Evolutionary conservation across 2,113 vertebrate species (phyloP), one percentile per base, ranked within the genome.

Genomic region (Perccottus glenii): DNA sequence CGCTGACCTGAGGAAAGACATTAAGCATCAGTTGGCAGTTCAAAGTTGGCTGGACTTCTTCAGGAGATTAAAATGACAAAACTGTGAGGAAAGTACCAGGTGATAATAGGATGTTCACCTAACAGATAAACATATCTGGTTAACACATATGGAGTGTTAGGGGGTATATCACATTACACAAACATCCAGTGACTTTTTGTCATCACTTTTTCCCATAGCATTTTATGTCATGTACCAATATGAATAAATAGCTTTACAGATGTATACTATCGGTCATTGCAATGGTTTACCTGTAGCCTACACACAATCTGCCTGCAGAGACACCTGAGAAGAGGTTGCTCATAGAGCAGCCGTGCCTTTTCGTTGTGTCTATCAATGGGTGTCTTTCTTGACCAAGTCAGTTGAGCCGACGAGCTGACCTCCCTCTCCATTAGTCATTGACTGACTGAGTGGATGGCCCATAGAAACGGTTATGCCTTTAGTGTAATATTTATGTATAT

Each of bases 401-500:
- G 65, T 69, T 48, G 64, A 80, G 67, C 48, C 9, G 36, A 56
- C 59, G 73, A 71, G 74, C 57, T 83, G 85, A 78, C 82, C 76
- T 84, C 68, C 78, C 52, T 75, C 82, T 77, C 64, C 67, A 82
- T 84, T 79, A 84, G 80, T 87, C 83, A 83, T 52, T 47, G 38
- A 68, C 58, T 73, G 60, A 78, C 67, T 73, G 80, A 73, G 57
- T 83, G 86, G 81, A 78, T 51, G 58, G 77, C 45, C 66, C 64
- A 71, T 9, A 47, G 82, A 82, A 82, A 85, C 61, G 35, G 73
- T 75, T 77, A 83, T 75, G 69, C 60, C 75, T 87, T 81, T 68
- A 83, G 44, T 19, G 85, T 86, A 81, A 87, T 86, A 87, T 88
- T 88, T 87, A 82, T 84, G 80, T 60, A 65, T 55, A 32, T 89